phyloP scores from a whole-genome alignment of 64 coral and sea anemone species.

The Porites australiensis region DNA sequence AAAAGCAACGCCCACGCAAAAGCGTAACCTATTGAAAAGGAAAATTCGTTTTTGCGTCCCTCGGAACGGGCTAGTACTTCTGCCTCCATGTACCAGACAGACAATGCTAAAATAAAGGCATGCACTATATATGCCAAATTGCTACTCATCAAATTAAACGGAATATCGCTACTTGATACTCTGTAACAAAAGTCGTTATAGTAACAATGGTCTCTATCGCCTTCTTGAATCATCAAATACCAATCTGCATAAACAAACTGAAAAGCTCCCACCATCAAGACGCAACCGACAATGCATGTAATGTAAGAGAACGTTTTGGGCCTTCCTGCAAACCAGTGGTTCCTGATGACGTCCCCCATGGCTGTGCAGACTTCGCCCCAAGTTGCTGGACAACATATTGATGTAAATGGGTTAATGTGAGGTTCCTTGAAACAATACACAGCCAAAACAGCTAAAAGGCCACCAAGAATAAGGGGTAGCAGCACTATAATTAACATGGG shows the following conservation, averaged over 20 bases:
- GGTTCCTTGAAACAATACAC: conserved; percentile 24
- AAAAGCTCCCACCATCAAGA: conserved; percentile 69
- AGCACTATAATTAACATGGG: conserved; percentile 11
- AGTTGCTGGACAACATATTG: too few species aligned
- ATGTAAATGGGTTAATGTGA: background rate
- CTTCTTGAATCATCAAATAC: conserved; percentile 63
- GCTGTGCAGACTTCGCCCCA: background rate
- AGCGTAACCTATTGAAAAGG: conserved; percentile 73
- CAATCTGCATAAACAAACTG: conserved; percentile 83
- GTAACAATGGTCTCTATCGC: conserved; percentile 68
- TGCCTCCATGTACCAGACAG: conserved; percentile 58
- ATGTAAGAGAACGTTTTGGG: conserved; percentile 47
- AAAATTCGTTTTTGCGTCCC: too few species aligned
- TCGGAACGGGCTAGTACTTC: too few species aligned
- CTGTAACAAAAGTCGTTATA: conserved; percentile 80
- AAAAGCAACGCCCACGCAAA: conserved; percentile 84
- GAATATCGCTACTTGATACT: conserved; percentile 43
- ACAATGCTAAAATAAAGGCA: conserved; percentile 57
- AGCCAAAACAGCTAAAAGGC: conserved; percentile 2
- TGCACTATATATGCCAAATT: conserved; percentile 64
- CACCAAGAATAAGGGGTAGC: background rate
- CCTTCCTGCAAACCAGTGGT: conserved; percentile 33
- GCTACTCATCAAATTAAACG: conserved; percentile 77
- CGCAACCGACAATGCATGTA: conserved; percentile 67
- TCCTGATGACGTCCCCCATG: conserved; percentile 20